These are phyloP conservation scores for Manis pentadactyla DNA, from an alignment of 2,797 vertebrate genomes.

Conservation along the genomic window DNA sequence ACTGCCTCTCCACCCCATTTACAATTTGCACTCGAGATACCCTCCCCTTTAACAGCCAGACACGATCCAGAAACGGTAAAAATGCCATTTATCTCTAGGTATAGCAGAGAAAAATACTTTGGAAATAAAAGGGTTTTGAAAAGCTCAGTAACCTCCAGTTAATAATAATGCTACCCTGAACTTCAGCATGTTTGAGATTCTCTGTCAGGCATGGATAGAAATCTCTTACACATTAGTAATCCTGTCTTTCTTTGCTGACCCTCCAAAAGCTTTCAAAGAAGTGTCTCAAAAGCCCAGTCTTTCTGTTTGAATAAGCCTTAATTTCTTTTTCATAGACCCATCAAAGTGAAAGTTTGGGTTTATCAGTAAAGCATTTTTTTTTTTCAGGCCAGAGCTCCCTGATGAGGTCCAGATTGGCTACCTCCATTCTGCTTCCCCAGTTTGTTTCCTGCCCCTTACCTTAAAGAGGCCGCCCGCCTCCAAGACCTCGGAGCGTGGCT, in stretches of 20 bases:
- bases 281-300: conserved; percentile 48
- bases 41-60: background rate
- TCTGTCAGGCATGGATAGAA: conserved; percentile 36
- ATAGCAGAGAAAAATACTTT: conserved; percentile 61
- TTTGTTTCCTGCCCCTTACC: background rate
- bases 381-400: background rate
- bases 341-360: conserved; percentile 47
- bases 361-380: conserved; percentile 30
- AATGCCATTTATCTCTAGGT: conserved; percentile 51
- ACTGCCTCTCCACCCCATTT: background rate
- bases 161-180: conserved; percentile 30
- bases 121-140: conserved; percentile 65
- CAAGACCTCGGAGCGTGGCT: background rate
- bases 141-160: conserved; percentile 41
- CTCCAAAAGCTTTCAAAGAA: background rate
- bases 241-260: conserved; percentile 49
- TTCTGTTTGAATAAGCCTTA: conserved; percentile 36
- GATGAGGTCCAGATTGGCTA: background rate
- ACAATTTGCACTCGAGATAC: background rate
- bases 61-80: conserved; percentile 44
- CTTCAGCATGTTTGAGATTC: background rate
- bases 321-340: conserved; percentile 58
- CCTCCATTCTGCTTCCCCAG: background rate
- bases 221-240: conserved; percentile 36
- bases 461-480: background rate